These are phyloP conservation scores for Hormaphis cornu DNA, from an alignment of 1,140 invertebrate species.

Conservation along the genomic window DNA sequence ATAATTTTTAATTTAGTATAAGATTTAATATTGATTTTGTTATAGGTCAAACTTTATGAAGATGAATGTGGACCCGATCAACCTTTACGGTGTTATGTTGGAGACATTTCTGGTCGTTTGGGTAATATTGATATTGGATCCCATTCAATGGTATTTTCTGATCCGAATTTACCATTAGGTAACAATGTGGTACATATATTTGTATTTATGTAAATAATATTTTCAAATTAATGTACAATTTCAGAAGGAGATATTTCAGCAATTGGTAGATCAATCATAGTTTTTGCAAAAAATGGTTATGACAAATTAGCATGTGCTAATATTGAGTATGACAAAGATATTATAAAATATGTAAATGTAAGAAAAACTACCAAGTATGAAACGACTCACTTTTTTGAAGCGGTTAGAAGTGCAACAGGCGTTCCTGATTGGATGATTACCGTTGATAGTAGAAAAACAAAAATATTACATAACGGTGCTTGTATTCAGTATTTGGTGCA, in stretches of 20 bases:
- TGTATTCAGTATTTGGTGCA: slow-evolving; percentile 83
- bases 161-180: slow-evolving; percentile 75
- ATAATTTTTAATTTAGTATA: too few relatives aligned
- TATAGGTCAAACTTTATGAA: slow-evolving; percentile 58
- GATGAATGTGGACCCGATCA: slow-evolving; percentile 78
- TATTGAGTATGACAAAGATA: slow-evolving; percentile 80
- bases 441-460: slow-evolving; percentile 70
- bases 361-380: slow-evolving; percentile 78
- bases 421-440: slow-evolving; percentile 83
- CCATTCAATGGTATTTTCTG: slow-evolving; percentile 65
- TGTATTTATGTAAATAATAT: not conserved
- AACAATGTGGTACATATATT: slow-evolving; percentile 36
- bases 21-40: not conserved
- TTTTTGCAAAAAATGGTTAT: slow-evolving; percentile 63
- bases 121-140: slow-evolving; percentile 75
- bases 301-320: slow-evolving; percentile 81
- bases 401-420: slow-evolving; percentile 69
- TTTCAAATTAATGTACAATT: not conserved
- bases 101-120: slow-evolving; percentile 75
- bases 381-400: slow-evolving; percentile 74
- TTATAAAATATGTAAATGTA: slow-evolving; percentile 81
- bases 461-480: slow-evolving; percentile 60
- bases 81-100: slow-evolving; percentile 84
- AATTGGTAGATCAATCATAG: slow-evolving; percentile 74
- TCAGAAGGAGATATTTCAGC: slow-evolving; percentile 51